Evolutionary conservation across 2,797 vertebrate genomes (phyloP), one percentile per base, ranked within the genome.

Genomic region (Mastacembelus armatus): DNA sequence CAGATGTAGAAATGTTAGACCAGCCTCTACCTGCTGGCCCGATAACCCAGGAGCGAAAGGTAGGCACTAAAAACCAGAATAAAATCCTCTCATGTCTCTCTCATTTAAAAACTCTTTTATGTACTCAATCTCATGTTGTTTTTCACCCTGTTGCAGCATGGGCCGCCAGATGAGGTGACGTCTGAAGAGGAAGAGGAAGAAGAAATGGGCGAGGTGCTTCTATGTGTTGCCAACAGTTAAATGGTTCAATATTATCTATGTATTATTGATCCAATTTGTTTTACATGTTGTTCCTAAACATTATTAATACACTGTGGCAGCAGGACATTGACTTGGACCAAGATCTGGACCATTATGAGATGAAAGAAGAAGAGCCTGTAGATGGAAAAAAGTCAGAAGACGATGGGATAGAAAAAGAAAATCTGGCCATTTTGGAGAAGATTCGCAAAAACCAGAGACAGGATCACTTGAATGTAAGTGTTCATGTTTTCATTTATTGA

Each of bases 381-480:
- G 96, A 94, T 50, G 96, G 96, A 12, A 98, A 98, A 78, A 98
- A 98, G 76, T 97, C 95, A 0, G 98, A 99, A 84, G 98, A 99
- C 78, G 98, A 99, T 62, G 97, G 97, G 56, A 98, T 99, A 62
- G 98, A 98, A 83, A 99, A 98, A 85, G 97, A 99, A 87, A 98
- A 99, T 75, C 93, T 99, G 91, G 98, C 96, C 76, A 96, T 98
- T 86, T 92, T 99, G 87, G 98, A 99, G 90, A 99, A 98, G 92
- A 99, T 99, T 56, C 96, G 96, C 83, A 98, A 98, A 92, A 99
- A 96, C 94, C 98, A 99, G 94, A 96, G 98, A 85, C 96, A 99
- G 94, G 97, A 98, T 92, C 96, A 98, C 90, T 94, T 99, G 89
- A 99, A 98, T 88, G 97, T 99, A 93, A 95, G 96, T 91, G 89